Evolutionary conservation across 1,140 invertebrate species (phyloP).

Genomic region (Procambarus clarkii): DNA sequence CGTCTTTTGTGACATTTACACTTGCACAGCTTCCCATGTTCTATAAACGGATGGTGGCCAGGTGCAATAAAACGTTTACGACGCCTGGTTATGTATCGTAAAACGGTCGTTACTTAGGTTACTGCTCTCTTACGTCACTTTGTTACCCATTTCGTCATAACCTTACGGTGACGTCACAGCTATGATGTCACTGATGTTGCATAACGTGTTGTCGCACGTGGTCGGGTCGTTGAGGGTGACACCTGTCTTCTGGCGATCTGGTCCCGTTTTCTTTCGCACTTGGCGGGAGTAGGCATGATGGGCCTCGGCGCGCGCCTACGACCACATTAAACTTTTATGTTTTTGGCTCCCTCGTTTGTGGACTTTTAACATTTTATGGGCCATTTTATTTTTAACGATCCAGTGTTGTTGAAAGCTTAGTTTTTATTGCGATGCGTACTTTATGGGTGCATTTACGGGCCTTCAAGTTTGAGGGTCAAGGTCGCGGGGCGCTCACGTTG

Average conservation of each 20-base stretch:
- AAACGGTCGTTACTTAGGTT: conserved; percentile 69
- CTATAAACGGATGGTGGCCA: conserved; percentile 68
- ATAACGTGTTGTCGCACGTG: conserved; percentile 65
- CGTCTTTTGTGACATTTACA: conserved; percentile 68
- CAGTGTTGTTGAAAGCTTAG: conserved; percentile 63
- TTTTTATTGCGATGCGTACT: conserved; percentile 69
- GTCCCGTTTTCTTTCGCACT: conserved; percentile 59
- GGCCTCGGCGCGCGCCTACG: conserved; percentile 12
- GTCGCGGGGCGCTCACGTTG: conserved; percentile 15
- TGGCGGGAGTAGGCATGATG: conserved; percentile 16
- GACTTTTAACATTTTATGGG: conserved; percentile 62
- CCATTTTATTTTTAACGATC: conserved; percentile 69
- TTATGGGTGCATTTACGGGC: conserved; percentile 62
- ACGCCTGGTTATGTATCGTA: conserved; percentile 68
- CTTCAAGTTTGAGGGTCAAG: conserved; percentile 55
- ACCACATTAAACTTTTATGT: conserved; percentile 65
- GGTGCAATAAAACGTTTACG: conserved; percentile 70
- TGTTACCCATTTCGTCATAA: conserved; percentile 70
- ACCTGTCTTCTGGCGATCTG: conserved; percentile 56
- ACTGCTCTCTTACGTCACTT: conserved; percentile 69
- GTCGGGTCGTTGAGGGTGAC: conserved; percentile 62
- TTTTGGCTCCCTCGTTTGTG: conserved; percentile 48
- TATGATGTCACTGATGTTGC: conserved; percentile 52
- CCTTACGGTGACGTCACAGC: conserved; percentile 39
- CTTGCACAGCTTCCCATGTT: conserved; percentile 69